Evolutionary conservation across 2,797 vertebrate genomes (phyloP).

Genomic region (Notoglanidium macrostoma): DNA sequence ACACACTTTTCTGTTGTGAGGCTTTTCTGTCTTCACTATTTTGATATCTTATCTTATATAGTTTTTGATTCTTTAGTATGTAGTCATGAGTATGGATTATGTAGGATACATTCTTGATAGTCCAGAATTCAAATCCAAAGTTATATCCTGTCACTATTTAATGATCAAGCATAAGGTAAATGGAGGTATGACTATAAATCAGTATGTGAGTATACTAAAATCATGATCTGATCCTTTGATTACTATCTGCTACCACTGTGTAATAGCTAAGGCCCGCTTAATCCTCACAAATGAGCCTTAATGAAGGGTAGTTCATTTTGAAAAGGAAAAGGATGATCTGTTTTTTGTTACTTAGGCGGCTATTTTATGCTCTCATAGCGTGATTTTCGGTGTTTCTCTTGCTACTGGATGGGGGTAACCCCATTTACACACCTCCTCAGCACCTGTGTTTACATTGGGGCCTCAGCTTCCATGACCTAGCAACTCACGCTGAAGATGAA

Average conservation of each 20-base stretch:
- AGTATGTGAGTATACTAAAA: neutral
- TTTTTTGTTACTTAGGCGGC: conserved; percentile 47
- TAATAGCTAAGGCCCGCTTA: conserved; percentile 65
- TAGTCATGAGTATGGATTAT: neutral
- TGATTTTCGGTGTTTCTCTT: conserved; percentile 71
- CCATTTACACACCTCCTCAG: conserved; percentile 69
- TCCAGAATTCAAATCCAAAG: no score
- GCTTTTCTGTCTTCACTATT: neutral
- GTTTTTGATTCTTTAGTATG: neutral
- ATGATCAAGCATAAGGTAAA: conserved; percentile 35
- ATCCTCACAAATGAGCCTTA: conserved; percentile 68
- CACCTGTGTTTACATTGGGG: conserved; percentile 87
- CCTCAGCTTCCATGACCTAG: conserved; percentile 69
- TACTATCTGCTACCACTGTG: conserved; percentile 68
- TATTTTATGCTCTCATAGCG: conserved; percentile 56
- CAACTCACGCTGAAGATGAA: conserved; percentile 72
- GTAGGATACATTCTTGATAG: neutral
- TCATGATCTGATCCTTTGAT: conserved; percentile 25
- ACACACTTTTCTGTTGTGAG: neutral
- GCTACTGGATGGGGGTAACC: conserved; percentile 73
- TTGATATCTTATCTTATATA: neutral
- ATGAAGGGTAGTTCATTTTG: conserved; percentile 63
- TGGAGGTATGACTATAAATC: neutral
- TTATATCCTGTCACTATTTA: neutral
- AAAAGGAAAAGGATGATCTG: conserved; percentile 60